A percentile compares a stretch with the other conserved stretches of the same genome.
Evolutionary conservation across 2,888 invertebrate genomes (phyloP).

Genomic region (Dimorphilus gyrociliatus): DNA sequence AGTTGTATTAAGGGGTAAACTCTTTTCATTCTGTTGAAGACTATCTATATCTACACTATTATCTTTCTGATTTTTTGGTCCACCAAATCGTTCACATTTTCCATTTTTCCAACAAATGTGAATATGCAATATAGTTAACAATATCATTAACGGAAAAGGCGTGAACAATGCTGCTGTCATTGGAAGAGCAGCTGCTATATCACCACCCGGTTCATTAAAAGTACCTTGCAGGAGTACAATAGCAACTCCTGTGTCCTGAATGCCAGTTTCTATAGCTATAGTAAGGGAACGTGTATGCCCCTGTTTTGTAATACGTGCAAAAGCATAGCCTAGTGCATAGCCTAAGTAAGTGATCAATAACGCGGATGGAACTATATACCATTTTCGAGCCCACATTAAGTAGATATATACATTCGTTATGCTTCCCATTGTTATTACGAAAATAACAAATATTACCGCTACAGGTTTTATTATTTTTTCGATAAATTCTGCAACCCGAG

Average conservation of each 20-base stretch:
- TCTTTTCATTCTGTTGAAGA: too few species aligned
- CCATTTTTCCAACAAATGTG: too few species aligned
- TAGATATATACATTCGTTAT: constrained; percentile 39
- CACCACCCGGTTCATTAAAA: constrained; percentile 21
- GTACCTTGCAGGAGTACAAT: constrained; percentile 34
- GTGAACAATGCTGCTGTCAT: constrained; percentile 19
- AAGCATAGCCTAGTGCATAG: constrained; percentile 36
- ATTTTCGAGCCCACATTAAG: constrained; percentile 29
- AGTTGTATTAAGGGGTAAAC: too few species aligned
- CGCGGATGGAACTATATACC: constrained; percentile 30
- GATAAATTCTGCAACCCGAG: constrained; percentile 25
- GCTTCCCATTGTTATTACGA: constrained; percentile 36
- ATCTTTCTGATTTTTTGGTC: too few species aligned
- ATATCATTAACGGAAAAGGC: constrained; percentile 24
- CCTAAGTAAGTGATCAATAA: constrained; percentile 37
- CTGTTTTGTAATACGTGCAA: constrained; percentile 19
- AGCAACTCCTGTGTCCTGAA: constrained; percentile 29
- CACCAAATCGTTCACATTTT: too few species aligned
- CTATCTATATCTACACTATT: too few species aligned
- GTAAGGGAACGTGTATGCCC: constrained; percentile 28
- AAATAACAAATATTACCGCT: constrained; percentile 35
- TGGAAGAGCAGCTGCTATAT: constrained; percentile 10
- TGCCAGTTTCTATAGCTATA: constrained; percentile 5
- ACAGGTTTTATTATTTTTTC: constrained; percentile 33
- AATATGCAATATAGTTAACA: too few species aligned